A percentile compares a stretch with the other conserved stretches of the same genome.
Evolutionary conservation across 2,888 invertebrate genomes (phyloP).

Genomic region (Tanypteryx hageni): DNA sequence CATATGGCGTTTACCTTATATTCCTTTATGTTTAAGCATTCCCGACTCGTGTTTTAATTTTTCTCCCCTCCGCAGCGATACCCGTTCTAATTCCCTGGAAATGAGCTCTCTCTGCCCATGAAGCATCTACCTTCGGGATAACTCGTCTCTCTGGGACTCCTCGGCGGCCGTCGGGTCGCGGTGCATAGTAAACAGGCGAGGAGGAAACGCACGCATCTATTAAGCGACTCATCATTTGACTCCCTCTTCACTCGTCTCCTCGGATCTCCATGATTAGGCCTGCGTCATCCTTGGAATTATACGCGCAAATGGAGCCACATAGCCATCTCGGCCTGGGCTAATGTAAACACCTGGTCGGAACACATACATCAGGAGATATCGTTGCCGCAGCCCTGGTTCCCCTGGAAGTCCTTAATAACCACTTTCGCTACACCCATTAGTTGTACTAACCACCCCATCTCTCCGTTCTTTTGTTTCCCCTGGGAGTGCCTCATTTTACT

Average conservation of each 20-base stretch:
- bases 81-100: no score
- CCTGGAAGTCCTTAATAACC: not conserved
- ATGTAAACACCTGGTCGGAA: not conserved
- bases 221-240: not conserved
- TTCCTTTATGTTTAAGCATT: no score
- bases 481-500: not conserved
- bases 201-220: slow-evolving; percentile 5
- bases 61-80: no score
- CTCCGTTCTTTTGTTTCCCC: not conserved
- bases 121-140: no score
- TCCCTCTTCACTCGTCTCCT: not conserved
- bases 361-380: not conserved
- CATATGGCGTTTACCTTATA: no score
- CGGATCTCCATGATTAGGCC: not conserved
- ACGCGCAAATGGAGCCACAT: not conserved
- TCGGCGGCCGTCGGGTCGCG: not conserved
- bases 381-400: not conserved
- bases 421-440: not conserved
- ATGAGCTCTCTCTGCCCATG: no score
- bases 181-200: not conserved
- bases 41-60: no score
- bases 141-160: not conserved
- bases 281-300: slow-evolving; percentile 4
- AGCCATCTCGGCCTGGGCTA: not conserved
- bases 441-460: not conserved